Percentiles rank a stretch among this genome's conserved stretches.
phyloP scores from a whole-genome alignment of 1,140 invertebrate species.

The Oncopodura yosiiana region DNA sequence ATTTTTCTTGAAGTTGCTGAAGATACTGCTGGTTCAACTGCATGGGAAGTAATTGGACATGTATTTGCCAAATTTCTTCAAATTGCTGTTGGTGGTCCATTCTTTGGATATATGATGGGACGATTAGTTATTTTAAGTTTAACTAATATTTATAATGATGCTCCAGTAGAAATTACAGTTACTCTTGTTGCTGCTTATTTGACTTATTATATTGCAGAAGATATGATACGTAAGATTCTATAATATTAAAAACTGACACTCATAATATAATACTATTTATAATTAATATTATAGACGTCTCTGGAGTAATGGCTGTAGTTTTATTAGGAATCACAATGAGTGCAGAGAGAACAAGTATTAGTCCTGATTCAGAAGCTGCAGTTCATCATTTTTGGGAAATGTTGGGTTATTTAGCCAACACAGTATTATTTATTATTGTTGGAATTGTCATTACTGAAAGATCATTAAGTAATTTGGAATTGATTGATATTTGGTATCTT shows the following conservation, averaged over 20 bases:
- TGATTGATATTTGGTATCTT: conserved; percentile 39
- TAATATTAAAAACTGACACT: background rate
- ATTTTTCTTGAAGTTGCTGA: conserved; percentile 18
- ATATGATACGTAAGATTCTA: conserved; percentile 10
- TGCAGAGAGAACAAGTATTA: conserved; percentile 41
- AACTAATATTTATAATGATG: conserved; percentile 27
- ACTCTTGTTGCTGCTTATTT: conserved; percentile 43
- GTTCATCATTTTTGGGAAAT: conserved; percentile 46
- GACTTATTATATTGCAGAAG: conserved; percentile 43
- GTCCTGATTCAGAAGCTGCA: conserved; percentile 42
- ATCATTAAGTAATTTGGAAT: conserved; percentile 30
- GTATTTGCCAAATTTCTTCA: conserved; percentile 20
- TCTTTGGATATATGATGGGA: conserved; percentile 41
- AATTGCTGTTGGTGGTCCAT: conserved; percentile 39
- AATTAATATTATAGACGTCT: conserved; percentile 38
- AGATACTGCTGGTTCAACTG: background rate
- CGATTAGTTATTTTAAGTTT: conserved; percentile 39
- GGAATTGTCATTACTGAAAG: conserved; percentile 43
- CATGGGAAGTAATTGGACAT: background rate
- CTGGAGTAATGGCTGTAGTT: conserved; percentile 42
- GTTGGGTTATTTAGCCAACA: conserved; percentile 44
- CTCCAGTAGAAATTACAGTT: conserved; percentile 41
- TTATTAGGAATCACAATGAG: conserved; percentile 41
- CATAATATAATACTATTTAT: conserved; percentile 8
- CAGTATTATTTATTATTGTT: conserved; percentile 44